Evolutionary conservation across 2,113 vertebrate genomes (phyloP), one percentile per base, ranked within the genome.

Genomic region (Podarcis raffonei): DNA sequence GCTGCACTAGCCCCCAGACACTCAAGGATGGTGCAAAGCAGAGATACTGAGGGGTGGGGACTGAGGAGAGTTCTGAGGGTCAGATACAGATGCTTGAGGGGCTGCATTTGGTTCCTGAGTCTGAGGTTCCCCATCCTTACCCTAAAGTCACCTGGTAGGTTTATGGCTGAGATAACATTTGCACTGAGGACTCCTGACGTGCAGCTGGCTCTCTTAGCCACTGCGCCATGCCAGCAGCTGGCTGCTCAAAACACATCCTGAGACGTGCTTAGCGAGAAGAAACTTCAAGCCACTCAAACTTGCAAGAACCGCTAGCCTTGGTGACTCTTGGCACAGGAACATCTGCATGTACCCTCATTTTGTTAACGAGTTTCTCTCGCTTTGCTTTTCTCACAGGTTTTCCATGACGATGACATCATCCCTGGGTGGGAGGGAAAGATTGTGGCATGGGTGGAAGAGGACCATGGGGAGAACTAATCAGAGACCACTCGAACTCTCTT

Each of bases 341-440:
- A 1, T 8, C 8, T 57, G 27, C 7, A 18, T 4, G 13, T 22
- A 22, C 11, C 48, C 32, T 32, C 20, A 16, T 11, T 12, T 65
- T n/a, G 6, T 11, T 65, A 16, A 75, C 16, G 2, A 27, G 16
- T 6, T 1, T 18, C 25, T 90, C 16, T 12, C 7, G 86, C 84
- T 83, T 79, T 62, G 81, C 74, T 23, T 84, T 62, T 42, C 71
- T 30, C 86, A 20, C 91, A 99, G 99, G 97, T 99, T 30, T 99
- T 99, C 94, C 96, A 98, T 48, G 98, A 99, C 88, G 98, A 98
- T 71, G 98, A 98, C 35, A 94, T 98, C 53, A 98, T 99, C 90
- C 99, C 99, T 78, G 99, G 99, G 83, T 99, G 99, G 99, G 99
- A 99, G 93, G 99, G 99, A 30, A 99, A 99, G 96, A 99, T 99